A percentile compares a stretch with the other conserved stretches of the same genome.
phyloP scores from a whole-genome alignment of 2,113 vertebrate genomes.

The Oncorhynchus gorbuscha region DNA sequence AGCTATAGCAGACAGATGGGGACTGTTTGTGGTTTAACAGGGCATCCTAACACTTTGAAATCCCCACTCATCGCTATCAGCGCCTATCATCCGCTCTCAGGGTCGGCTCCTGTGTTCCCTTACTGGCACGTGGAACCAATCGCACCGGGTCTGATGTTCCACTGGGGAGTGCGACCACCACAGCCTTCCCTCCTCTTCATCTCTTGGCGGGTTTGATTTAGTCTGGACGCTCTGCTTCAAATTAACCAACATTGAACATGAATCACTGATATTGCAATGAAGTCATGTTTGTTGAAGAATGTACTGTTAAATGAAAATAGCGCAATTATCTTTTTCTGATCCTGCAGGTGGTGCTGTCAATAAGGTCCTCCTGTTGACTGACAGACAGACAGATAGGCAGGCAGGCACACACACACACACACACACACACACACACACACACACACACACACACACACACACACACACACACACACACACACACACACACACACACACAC shows the following conservation, averaged over 20 bases:
- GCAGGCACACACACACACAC: neutral
- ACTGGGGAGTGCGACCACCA: conserved; percentile 30
- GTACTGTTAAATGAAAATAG: too few relatives aligned
- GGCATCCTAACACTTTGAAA: conserved; percentile 68
- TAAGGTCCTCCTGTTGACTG: neutral
- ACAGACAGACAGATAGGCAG: neutral
- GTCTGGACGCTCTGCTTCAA: too few relatives aligned
- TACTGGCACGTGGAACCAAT: conserved; percentile 57
- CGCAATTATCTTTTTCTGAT: neutral
- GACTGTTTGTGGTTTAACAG: conserved; percentile 62
- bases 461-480: neutral
- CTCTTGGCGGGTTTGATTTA: neutral
- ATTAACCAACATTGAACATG: too few relatives aligned
- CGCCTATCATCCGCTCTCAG: conserved; percentile 54
- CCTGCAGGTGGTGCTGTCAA: neutral
- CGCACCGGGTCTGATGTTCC: conserved; percentile 10
- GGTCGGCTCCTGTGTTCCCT: conserved; percentile 41
- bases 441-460: neutral
- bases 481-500: neutral
- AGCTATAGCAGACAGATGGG: conserved; percentile 35
- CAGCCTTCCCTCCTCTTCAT: conserved; percentile 5
- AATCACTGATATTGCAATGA: too few relatives aligned
- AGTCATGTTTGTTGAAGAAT: too few relatives aligned
- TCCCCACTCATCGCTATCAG: conserved; percentile 61
- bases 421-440: neutral